Evolutionary conservation across 2,797 vertebrate genomes (phyloP).

Genomic region (Xiphophorus birchmanni): DNA sequence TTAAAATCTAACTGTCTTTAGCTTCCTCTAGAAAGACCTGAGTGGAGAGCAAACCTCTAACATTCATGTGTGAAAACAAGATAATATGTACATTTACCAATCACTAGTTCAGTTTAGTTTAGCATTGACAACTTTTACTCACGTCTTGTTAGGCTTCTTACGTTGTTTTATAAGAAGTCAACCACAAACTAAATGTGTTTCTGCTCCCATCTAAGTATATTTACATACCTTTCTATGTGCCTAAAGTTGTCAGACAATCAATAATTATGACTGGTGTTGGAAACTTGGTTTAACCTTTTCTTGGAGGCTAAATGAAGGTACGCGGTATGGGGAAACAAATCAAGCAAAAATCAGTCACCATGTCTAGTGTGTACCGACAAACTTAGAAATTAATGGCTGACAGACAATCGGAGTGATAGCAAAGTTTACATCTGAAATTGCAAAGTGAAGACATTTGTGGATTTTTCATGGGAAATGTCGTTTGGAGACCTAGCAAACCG

Average conservation of each 20-base stretch:
- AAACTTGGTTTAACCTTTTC: slow-evolving; percentile 3
- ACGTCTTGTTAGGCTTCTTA: neutral
- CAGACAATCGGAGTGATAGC: neutral
- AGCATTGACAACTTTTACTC: neutral
- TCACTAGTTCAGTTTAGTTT: neutral
- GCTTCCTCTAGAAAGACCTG: neutral
- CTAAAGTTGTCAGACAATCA: neutral
- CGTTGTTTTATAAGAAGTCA: neutral
- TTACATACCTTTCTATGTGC: neutral
- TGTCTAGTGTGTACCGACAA: neutral
- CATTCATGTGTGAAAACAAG: neutral
- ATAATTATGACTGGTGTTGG: neutral
- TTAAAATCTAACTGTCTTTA: neutral
- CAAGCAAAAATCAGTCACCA: neutral
- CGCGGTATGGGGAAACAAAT: neutral
- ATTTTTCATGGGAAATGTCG: neutral
- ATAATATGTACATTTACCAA: neutral
- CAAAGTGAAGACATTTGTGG: neutral
- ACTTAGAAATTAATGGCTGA: neutral
- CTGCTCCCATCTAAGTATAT: neutral
- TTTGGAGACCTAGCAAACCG: neutral
- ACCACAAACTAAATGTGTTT: neutral
- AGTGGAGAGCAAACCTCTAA: neutral
- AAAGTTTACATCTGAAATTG: neutral
- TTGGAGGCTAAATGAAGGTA: neutral